Evolutionary conservation across 2,113 vertebrate genomes (phyloP), one percentile per base, ranked within the genome.

Genomic region (Ceuthmochares aereus): DNA sequence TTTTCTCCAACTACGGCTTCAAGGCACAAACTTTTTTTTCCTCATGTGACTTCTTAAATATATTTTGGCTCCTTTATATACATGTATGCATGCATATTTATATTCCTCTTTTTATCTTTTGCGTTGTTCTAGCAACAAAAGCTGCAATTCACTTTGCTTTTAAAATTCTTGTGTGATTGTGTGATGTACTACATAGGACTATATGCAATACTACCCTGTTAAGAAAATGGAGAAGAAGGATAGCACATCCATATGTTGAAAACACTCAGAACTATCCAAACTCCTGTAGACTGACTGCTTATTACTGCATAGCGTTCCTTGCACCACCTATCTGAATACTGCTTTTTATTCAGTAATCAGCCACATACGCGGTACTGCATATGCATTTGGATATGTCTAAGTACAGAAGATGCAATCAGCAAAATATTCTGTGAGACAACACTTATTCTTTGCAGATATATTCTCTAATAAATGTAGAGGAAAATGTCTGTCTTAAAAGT

Each of bases 401-500:
- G 56, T 54, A 90, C 76, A 42, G 69, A 58, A 89, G 77, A 72
- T 78, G 60, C 85, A 93, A 92, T 94, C 92, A 90, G 75, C 79
- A 84, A 72, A 84, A 92, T 54, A 68, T 64, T 86, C 68, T 86
- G 56, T 52, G 73, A 93, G 60, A 86, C 1, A 4, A 86, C 64
- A 64, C 47, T 52, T 95, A 78, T 92, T 86, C 76, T 95, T 92
- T 72, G 68, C 32, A 93, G 76, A 86, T 86, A 58, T 47, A 77
- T 62, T 84, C 76, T 88, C 21, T 69, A 70, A 77, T 70, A 87
- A 96, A 43, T 10, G 18, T 36, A 18, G 49, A 85, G 40, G 69
- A 75, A 76, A 93, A 93, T 1, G 1, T 23, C 20, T 52, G 25
- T 52, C 32, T n/a, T 30, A 8, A 75, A 87, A 81, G 37, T n/a